These are phyloP conservation scores for Drosophila novamexicana DNA, from an alignment of 1,140 invertebrate genomes.

Conservation along the genomic window DNA sequence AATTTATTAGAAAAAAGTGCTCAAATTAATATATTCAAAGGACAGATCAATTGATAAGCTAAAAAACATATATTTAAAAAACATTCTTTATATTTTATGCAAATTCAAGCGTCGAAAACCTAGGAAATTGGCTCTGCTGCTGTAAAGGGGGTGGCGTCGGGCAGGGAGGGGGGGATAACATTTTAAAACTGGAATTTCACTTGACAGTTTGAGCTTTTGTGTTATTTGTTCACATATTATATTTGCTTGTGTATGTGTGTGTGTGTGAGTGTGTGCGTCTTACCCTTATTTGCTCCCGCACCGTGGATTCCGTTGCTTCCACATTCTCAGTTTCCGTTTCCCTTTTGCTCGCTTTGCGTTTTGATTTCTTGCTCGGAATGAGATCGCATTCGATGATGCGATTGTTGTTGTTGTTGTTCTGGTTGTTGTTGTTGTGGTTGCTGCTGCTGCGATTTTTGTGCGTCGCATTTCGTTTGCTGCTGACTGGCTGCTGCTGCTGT, in stretches of 20 bases:
- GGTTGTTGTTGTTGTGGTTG: conserved; percentile 23
- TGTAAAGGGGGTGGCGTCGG: too few relatives aligned
- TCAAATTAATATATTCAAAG: too few relatives aligned
- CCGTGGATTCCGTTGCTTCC: conserved; percentile 53
- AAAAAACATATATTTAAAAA: too few relatives aligned
- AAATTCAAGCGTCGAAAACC: too few relatives aligned
- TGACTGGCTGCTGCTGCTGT: conserved; percentile 38
- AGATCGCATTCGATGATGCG: conserved; percentile 79
- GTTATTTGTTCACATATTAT: neutral
- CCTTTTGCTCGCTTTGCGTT: conserved; percentile 61
- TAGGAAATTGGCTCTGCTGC: too few relatives aligned
- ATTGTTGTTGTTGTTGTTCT: conserved; percentile 47
- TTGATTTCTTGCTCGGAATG: conserved; percentile 80
- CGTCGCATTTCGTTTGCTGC: conserved; percentile 36
- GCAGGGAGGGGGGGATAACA: too few relatives aligned
- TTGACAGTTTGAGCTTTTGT: neutral
- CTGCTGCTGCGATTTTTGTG: conserved; percentile 44
- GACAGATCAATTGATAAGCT: too few relatives aligned
- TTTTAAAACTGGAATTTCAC: neutral
- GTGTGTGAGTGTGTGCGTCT: conserved; percentile 7
- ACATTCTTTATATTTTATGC: too few relatives aligned
- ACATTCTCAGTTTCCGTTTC: conserved; percentile 41
- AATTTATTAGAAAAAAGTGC: too few relatives aligned
- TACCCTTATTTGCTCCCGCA: conserved; percentile 73
- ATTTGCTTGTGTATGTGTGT: neutral